Base-by-base conservation (phyloP, 2,113 vertebrate genomes). In the Protobothrops flavoviridis region DNA sequence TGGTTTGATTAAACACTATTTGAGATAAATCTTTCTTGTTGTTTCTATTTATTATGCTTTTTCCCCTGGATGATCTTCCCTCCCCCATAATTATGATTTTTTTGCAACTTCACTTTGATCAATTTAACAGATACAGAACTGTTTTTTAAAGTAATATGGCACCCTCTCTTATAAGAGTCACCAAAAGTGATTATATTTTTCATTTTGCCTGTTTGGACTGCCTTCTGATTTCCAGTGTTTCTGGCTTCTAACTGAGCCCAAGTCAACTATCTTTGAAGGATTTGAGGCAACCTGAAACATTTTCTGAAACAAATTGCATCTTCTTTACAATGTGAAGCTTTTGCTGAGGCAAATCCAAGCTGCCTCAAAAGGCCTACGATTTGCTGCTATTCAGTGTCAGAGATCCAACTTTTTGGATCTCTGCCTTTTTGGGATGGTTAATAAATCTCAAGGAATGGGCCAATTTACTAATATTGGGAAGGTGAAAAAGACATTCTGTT, bases 1-100 rank as follows among this genome's bases (percentile, higher is more conserved):
- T 90, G 91, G 55, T 43, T 53, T 95, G 48, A 95, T 81, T 93
- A 94, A 91, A 91, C 5, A n/a, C 3, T 64, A 5, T 86, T 69
- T 91, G 57, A 50, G 43, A 53, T 17, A 20, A 87, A 92, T 59
- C 29, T 53, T 56, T 55, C 33, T 92, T 92, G 15, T 87, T 92
- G 85, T 87, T 89, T 43, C 88, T 89, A 7, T 88, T 88, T 88
- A 9, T 12, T 69, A 45, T 15, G 13, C 24, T 53, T 69, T 52
- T 53, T 45, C 45, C 29, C 7, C 3, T 88, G 33, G 33, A 17
- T 8, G 17, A 81, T 81, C 69, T 39, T 81, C 33, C 17, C 15
- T 81, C 5, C 33, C 33, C 33, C 6, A 81, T 39, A 21, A 81
- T 17, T 39, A 39, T 81, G 69, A 81, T 21, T 20, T 81, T 17